Percentiles rank a stretch among this genome's conserved stretches.
These are phyloP conservation scores for Typhlichthys eigenmanni DNA, from an alignment of 2,797 vertebrate species.

Conservation along the genomic window DNA sequence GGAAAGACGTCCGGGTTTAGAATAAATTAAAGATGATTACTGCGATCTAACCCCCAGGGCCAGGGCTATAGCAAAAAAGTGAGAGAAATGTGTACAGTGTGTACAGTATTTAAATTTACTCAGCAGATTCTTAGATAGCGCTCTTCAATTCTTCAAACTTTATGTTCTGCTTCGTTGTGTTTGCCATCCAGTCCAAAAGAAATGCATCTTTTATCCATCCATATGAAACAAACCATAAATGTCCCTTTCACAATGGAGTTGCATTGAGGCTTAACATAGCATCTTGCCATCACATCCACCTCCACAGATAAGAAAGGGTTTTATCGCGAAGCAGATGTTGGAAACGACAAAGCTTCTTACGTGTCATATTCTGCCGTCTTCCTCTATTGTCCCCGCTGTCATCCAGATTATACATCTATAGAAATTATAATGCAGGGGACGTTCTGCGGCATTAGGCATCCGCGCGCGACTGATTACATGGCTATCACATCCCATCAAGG, in stretches of 20 bases:
- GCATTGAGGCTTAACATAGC: conserved; percentile 37
- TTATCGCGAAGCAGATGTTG: conserved; percentile 50
- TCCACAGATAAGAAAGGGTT: conserved; percentile 41
- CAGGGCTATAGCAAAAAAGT: too few relatives aligned
- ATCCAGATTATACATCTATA: conserved; percentile 50
- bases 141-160: background rate
- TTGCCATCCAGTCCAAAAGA: conserved; percentile 11
- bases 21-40: background rate
- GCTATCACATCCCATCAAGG: conserved; percentile 68
- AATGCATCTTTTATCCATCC: conserved; percentile 22
- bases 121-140: too few relatives aligned
- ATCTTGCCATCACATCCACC: conserved; percentile 39
- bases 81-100: too few relatives aligned
- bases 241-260: conserved; percentile 21
- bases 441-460: conserved; percentile 37
- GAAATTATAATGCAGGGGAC: conserved; percentile 55
- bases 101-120: too few relatives aligned
- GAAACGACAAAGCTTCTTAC: conserved; percentile 43
- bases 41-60: background rate
- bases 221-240: conserved; percentile 21
- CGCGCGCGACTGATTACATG: conserved; percentile 64
- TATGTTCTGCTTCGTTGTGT: background rate
- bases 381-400: conserved; percentile 39
- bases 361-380: conserved; percentile 38
- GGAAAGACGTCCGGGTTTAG: background rate